Evolutionary conservation across 2,113 vertebrate genomes (phyloP), one percentile per base, ranked within the genome.

Genomic region (Triplophysa tibetana): DNA sequence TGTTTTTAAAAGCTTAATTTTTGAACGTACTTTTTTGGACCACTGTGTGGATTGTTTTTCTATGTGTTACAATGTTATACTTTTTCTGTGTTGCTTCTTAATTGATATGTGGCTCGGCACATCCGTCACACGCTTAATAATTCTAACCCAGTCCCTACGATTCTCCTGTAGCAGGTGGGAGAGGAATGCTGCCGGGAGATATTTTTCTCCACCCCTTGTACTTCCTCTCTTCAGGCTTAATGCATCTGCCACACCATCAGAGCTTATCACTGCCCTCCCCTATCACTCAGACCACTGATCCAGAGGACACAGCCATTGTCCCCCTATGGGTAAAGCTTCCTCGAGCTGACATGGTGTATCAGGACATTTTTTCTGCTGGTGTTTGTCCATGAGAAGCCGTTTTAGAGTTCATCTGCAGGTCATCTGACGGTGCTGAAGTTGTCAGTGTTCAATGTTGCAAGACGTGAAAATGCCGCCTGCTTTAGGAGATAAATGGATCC

Each of bases 251-350:
- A 67, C 48, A 13, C 26, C 56, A 79, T 70, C 66, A 64, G n/a
- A 43, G 38, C 66, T 70, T 75, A 50, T 70, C 68, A 43, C 17
- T 16, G 68, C 23, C 41, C 52, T 26, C 23, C 62, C 17, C 41
- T 73, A 41, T 50, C 24, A 29, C 52, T 65, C 43, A 61, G 67
- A 62, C 24, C 43, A 83, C 66, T 81, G 79, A 81, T 74, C 72
- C 24, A 67, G n/a, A 45, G 54, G 41, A 56, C 50, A 12, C 24
- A 52, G 61, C 21, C 21, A 43, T 69, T 66, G 48, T 75, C 33
- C 56, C 26, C 21, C 70, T 75, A n/a, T n/a, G 21, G 21, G 75
- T 38, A 81, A 63, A 77, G 50, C 64, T 67, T 48, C 12, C 13
- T 24, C 8, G 66, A 65, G 68, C 58, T 23, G 43, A 26, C 52